Evolutionary conservation across 1,140 invertebrate species (phyloP), one percentile per base, ranked within the genome.

Genomic region (Diorhabda carinulata): DNA sequence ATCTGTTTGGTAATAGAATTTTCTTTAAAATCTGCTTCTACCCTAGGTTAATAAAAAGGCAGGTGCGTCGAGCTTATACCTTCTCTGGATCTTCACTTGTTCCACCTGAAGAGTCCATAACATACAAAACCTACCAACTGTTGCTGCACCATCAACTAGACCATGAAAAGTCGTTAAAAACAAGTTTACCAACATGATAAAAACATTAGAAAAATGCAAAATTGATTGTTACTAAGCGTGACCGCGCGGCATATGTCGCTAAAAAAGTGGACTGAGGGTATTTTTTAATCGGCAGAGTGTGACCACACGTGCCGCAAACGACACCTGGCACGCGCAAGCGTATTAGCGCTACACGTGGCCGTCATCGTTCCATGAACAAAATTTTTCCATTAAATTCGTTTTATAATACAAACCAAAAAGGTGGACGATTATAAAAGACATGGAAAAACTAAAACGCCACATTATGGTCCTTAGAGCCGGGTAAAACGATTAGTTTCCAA

Each of bases 101-200:
- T 62, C 61, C 61, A 62, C 61, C 61, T 62, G 61, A 62, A 47
- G 61, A 62, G 41, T 43, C 61, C 43, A 43, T 62, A 62, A 41
- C n/a, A 42, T 43, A 44, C 42, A 62, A 62, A 64, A 41, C 63
- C 63, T 64, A 40, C 45, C 64, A 65, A 65, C 64, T 65, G 64
- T 65, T 65, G 64, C 64, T 65, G 40, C 7, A 9, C 41, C 9
- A 41, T 6, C 64, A 47, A 57, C 9, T 52, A 41, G 64, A 65
- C 43, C 64, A 43, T 65, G 42, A 65, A 65, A 65, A 65, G 64
- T 65, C 64, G 64, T 65, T 65, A 65, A 65, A 65, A 65, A 57
- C 47, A 45, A 65, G 47, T 65, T 25, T 25, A 65, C 57, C 64
- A 65, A 65, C 64, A 57, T 52, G 41, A 40, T 43, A 65, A 65